These are phyloP conservation scores for Periophthalmus modestus DNA, from an alignment of 2,113 vertebrate species.

Conservation along the genomic window DNA sequence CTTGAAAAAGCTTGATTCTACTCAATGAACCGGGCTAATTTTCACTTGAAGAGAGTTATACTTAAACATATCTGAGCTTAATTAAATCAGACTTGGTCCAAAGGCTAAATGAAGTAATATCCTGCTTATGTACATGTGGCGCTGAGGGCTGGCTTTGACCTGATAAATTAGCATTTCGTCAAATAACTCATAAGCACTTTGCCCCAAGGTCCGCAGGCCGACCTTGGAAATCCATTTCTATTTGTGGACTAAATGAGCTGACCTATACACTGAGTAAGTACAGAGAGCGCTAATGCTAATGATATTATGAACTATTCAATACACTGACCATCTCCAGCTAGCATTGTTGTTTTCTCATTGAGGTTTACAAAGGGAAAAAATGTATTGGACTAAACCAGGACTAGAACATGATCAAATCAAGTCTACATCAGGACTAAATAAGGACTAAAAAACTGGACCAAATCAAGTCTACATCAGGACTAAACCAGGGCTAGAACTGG, in stretches of 20 bases:
- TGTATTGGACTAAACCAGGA: no score
- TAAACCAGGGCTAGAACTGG: no score
- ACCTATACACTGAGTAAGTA: background rate
- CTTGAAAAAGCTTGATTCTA: no score
- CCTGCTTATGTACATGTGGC: conserved; percentile 3
- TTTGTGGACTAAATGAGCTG: conserved; percentile 1
- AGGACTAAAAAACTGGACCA: no score
- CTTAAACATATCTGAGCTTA: background rate
- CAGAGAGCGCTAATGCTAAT: background rate
- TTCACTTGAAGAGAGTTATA: background rate
- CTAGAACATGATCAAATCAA: no score
- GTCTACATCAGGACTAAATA: no score
- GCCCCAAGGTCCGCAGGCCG: background rate
- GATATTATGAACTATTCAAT: background rate
- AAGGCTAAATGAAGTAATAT: conserved; percentile 11
- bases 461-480: no score
- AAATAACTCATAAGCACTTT: conserved; percentile 9
- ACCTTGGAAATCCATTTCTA: conserved; percentile 9
- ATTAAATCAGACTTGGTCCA: background rate
- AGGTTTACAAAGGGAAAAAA: background rate
- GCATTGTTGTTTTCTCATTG: background rate
- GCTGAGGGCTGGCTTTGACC: background rate
- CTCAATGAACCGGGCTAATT: background rate
- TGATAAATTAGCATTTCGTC: conserved; percentile 8
- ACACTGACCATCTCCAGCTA: no score